phyloP scores from a whole-genome alignment of 2,888 invertebrate species.

The Petrophora chlorosata region DNA sequence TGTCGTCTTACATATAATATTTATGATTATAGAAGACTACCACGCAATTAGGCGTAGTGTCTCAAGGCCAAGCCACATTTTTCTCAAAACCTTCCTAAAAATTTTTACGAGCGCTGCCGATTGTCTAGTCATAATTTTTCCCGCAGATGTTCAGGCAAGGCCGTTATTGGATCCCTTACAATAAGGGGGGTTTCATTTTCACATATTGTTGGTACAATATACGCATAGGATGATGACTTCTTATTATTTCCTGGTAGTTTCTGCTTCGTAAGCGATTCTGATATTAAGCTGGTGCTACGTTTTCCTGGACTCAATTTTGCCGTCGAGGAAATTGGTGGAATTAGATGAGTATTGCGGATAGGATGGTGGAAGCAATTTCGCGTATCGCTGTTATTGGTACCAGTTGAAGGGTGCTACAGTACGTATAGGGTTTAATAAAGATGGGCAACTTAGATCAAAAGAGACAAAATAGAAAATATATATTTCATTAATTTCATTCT shows the following conservation, averaged over 20 bases:
- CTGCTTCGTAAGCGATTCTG: slow-evolving; percentile 23
- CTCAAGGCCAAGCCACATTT: too few relatives aligned
- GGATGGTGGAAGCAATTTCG: slow-evolving; percentile 8
- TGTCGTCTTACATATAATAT: too few relatives aligned
- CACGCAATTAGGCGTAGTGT: too few relatives aligned
- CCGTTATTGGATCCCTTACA: slow-evolving; percentile 73
- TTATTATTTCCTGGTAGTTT: slow-evolving; percentile 33
- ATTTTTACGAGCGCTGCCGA: not conserved
- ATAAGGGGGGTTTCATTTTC: slow-evolving; percentile 71
- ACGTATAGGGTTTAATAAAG: too few relatives aligned
- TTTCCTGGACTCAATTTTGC: slow-evolving; percentile 19
- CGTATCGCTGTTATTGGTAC: not conserved
- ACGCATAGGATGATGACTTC: slow-evolving; percentile 34
- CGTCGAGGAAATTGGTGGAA: slow-evolving; percentile 9
- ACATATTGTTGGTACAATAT: slow-evolving; percentile 55
- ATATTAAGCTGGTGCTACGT: slow-evolving; percentile 20
- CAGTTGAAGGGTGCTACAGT: not conserved
- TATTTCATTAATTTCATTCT: too few relatives aligned
- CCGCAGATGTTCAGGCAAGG: slow-evolving; percentile 64
- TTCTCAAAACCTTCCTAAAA: not conserved
- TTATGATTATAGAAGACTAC: too few relatives aligned
- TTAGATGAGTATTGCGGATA: slow-evolving; percentile 10
- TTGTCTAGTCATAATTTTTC: slow-evolving; percentile 53
- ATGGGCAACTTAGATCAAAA: too few relatives aligned
- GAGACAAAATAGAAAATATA: too few relatives aligned